Evolutionary conservation across 1,140 invertebrate species (phyloP).

Genomic region (Helicoverpa armigera): DNA sequence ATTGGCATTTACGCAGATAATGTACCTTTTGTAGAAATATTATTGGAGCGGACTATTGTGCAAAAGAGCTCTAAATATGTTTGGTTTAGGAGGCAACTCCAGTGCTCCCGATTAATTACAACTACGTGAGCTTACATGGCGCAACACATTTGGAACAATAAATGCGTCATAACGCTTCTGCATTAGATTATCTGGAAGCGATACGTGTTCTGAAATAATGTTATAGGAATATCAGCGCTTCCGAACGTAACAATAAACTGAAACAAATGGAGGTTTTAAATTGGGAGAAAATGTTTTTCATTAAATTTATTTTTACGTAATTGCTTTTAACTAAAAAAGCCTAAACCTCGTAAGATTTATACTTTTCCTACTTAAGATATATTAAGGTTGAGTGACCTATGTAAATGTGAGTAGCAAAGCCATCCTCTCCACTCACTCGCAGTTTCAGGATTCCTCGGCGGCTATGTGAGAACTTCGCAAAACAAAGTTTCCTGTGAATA

Average conservation of each 20-base stretch:
- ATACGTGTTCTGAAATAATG: conserved; percentile 84
- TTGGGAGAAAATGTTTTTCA: too few relatives aligned
- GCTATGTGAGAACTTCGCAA: conserved; percentile 73
- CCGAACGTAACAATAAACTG: conserved; percentile 60
- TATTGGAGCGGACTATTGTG: neutral
- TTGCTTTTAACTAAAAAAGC: too few relatives aligned
- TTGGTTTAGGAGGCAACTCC: neutral
- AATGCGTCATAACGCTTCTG: conserved; percentile 80
- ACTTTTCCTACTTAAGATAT: neutral
- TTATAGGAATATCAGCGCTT: conserved; percentile 59
- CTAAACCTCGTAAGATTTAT: too few relatives aligned
- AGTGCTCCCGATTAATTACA: conserved; percentile 19
- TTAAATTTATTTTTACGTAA: too few relatives aligned
- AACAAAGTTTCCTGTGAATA: conserved; percentile 68
- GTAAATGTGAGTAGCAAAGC: conserved; percentile 69
- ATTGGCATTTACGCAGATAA: conserved; percentile 7
- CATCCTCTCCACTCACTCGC: conserved; percentile 70
- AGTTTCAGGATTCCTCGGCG: conserved; percentile 72
- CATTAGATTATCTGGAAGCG: conserved; percentile 79
- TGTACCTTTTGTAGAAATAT: conserved; percentile 19
- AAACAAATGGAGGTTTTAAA: conserved; percentile 52
- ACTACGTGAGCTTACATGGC: conserved; percentile 59
- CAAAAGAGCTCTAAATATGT: neutral
- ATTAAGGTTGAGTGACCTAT: conserved; percentile 67
- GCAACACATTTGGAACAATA: conserved; percentile 75